Evolutionary conservation across 37 sponge, comb jelly and placozoan species (phyloP).

Genomic region (Tethya wilhelma): DNA sequence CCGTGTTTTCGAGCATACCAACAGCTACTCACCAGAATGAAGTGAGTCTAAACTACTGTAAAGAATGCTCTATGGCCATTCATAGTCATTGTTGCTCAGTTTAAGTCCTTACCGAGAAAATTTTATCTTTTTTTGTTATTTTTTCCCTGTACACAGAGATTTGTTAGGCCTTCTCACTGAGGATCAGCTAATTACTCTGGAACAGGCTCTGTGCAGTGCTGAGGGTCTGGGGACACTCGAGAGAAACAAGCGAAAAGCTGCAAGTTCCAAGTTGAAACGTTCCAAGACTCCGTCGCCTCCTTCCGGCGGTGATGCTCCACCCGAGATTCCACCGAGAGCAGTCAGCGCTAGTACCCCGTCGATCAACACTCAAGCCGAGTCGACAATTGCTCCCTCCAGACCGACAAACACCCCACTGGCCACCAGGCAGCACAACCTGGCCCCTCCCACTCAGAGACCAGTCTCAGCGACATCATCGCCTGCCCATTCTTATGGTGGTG

Average conservation of each 20-base stretch:
- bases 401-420: not conserved
- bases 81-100: too few species aligned
- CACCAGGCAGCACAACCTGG: not conserved
- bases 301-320: too few species aligned
- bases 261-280: not conserved
- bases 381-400: not conserved
- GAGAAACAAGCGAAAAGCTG: conserved; percentile 14
- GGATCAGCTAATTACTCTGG: conserved; percentile 59
- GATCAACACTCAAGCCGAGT: not conserved
- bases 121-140: not conserved
- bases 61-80: too few species aligned
- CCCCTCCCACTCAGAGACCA: not conserved
- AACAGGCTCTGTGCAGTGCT: conserved; percentile 74
- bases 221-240: conserved; percentile 75
- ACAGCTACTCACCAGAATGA: conserved; percentile 60
- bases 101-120: not conserved
- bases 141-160: conserved; percentile 42
- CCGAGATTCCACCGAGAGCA: too few species aligned
- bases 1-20: conserved; percentile 66
- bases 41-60: conserved; percentile 42
- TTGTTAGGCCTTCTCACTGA: conserved; percentile 43
- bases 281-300: too few species aligned
- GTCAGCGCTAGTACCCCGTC: too few species aligned
- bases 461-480: not conserved
- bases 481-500: not conserved